Conservation (phyloP, 1,140 invertebrate genomes). For the Thaumatotibia leucotreta region DNA sequence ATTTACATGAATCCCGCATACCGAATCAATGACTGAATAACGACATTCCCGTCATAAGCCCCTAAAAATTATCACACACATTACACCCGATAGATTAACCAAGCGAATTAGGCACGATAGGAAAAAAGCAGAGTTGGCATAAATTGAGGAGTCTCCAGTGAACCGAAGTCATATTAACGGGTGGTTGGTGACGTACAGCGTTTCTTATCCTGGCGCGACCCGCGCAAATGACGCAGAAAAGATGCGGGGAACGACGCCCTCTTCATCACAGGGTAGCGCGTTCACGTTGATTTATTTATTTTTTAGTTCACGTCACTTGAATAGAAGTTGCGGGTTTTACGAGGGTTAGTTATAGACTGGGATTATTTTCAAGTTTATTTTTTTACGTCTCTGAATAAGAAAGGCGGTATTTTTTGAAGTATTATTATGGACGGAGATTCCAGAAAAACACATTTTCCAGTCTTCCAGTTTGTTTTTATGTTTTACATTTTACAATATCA, state of each 20-base stretch:
- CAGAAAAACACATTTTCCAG: no score
- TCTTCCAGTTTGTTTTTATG: no score
- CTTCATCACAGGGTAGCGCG: slow-evolving; percentile 29
- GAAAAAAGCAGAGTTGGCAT: slow-evolving; percentile 49
- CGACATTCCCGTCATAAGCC: not conserved
- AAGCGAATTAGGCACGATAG: slow-evolving; percentile 57
- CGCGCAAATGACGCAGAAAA: slow-evolving; percentile 57
- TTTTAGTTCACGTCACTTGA: slow-evolving; percentile 15
- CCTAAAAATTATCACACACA: slow-evolving; percentile 26
- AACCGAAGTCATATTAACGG: slow-evolving; percentile 48
- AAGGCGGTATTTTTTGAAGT: no score
- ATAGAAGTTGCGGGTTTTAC: slow-evolving; percentile 3
- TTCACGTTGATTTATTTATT: slow-evolving; percentile 17
- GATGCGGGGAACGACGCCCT: slow-evolving; percentile 41
- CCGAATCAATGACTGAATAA: not conserved
- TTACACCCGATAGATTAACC: slow-evolving; percentile 22
- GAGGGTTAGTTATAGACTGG: not conserved
- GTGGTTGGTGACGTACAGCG: slow-evolving; percentile 33
- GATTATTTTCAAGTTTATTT: not conserved
- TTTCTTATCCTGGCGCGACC: slow-evolving; percentile 42
- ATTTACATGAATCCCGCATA: no score
- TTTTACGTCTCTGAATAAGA: not conserved
- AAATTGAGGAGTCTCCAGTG: slow-evolving; percentile 55
- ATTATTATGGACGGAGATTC: no score
- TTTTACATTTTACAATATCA: no score